A percentile compares a stretch with the other conserved stretches of the same genome.
These are phyloP conservation scores for Paedocypris micromegethes DNA, from an alignment of 2,797 vertebrate species.

Conservation along the genomic window DNA sequence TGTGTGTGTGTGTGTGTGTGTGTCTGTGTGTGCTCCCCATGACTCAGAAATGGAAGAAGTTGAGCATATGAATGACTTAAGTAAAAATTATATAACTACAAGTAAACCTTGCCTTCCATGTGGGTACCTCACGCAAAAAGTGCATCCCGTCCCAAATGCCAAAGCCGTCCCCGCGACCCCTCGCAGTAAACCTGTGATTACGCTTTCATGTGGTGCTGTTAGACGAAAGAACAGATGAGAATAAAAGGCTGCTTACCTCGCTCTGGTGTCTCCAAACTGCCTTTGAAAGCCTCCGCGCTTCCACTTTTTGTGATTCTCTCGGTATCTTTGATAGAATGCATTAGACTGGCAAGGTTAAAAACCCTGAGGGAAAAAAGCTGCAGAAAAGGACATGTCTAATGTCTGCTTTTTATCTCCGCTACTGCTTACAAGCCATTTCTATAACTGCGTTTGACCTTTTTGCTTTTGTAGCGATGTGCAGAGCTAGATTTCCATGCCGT, in stretches of 20 bases:
- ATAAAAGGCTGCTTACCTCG: slow-evolving; percentile 22
- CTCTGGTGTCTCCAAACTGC: slow-evolving; percentile 5
- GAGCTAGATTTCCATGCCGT: background rate
- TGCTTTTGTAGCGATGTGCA: background rate
- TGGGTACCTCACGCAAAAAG: slow-evolving; percentile 7
- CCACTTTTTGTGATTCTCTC: background rate
- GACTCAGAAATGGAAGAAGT: too few species aligned
- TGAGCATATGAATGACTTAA: too few species aligned
- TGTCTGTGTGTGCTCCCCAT: too few species aligned
- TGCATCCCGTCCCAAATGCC: slow-evolving; percentile 28
- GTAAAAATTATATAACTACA: background rate
- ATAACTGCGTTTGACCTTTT: slow-evolving; percentile 21
- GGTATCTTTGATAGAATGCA: slow-evolving; percentile 19
- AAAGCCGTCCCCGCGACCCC: slow-evolving; percentile 19
- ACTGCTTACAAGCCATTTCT: slow-evolving; percentile 3
- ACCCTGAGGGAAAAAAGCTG: background rate
- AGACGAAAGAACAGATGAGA: background rate
- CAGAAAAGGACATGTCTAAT: slow-evolving; percentile 20
- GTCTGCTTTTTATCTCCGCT: slow-evolving; percentile 22
- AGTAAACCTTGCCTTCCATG: slow-evolving; percentile 36
- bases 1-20: too few species aligned
- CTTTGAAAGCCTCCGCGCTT: slow-evolving; percentile 16
- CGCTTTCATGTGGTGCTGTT: slow-evolving; percentile 12
- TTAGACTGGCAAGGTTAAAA: slow-evolving; percentile 33
- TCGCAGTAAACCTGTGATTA: slow-evolving; percentile 36